Base-by-base conservation (phyloP, 2,888 invertebrate species). In the Cybosia mesomella region DNA sequence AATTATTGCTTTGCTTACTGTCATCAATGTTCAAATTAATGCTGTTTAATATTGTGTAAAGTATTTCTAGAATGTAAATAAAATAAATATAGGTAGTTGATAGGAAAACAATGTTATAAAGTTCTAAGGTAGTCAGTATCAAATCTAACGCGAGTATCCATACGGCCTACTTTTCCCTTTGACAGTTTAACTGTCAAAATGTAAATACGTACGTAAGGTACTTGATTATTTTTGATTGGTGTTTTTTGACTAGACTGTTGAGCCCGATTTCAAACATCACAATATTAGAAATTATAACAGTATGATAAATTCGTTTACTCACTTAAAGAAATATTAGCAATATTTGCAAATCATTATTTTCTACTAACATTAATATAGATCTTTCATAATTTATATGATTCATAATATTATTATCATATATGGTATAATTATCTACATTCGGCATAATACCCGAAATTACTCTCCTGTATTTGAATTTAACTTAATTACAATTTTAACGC, bases 231-330 rank as follows among this genome's bases (percentile, higher is more conserved):
- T 67, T 70, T 70, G 82, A 86, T 89, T 87, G 72, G 83, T 84
- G 88, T 88, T 86, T 88, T 83, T 84, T 83, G 80, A 80, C 82
- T 76, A 84, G 83, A 90, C 88, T 84, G 75, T 82, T 89, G 93
- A 93, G 93, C 93, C 93, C 93, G 81, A 82, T 92, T 92, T 92
- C 90, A 90, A 90, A 90, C 87, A 85, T 85, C 73, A 75, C 69
- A 77, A 28, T 58, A 65, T 62, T 71, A 58, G 59, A 10, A 59
- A n/a, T 49, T 49, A 43, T 43, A 3, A 43, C 7, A n/a, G 49
- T 3, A 49, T n/a, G 49, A n/a, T 49, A 49, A 49, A 49, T n/a
- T 49, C n/a, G 7, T 18, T n/a, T 43, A 18, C 7, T 43, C 18
- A 7, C 5, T 43, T 49, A 49, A 5, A 49, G 18, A 18, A 5